Conservation (phyloP, 2,797 vertebrate species). For the Pelodytes ibericus region DNA sequence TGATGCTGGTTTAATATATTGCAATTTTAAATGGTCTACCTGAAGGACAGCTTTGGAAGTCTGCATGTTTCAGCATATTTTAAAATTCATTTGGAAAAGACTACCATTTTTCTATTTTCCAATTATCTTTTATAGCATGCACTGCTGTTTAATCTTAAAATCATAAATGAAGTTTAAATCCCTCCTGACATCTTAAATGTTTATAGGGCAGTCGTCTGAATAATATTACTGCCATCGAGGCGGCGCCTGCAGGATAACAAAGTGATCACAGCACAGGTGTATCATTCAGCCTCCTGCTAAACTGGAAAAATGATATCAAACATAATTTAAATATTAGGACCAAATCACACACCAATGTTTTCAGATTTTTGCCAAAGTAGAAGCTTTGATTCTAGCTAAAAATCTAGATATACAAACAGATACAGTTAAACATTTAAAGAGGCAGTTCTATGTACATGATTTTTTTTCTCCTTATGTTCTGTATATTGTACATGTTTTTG, state of each 20-base stretch:
- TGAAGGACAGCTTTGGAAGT: conserved; percentile 34
- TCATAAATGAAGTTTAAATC: conserved; percentile 45
- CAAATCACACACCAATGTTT: background rate
- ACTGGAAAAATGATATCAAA: background rate
- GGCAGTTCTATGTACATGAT: no score
- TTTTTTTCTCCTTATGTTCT: no score
- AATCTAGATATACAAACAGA: no score
- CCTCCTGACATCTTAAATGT: conserved; percentile 42
- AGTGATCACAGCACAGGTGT: background rate
- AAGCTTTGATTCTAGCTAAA: no score
- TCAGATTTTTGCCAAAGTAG: background rate
- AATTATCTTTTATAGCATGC: conserved; percentile 56
- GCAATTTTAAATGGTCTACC: conserved; percentile 32
- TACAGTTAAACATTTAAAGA: no score
- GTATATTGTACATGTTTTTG: no score
- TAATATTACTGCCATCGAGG: conserved; percentile 29
- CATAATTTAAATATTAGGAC: no score
- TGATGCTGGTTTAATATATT: conserved; percentile 1
- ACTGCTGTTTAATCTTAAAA: conserved; percentile 49
- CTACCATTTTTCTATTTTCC: conserved; percentile 48
- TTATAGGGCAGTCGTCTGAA: conserved; percentile 24
- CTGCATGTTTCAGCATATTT: conserved; percentile 50
- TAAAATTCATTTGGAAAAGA: conserved; percentile 49
- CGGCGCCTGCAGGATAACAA: conserved; percentile 21
- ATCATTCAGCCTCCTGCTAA: background rate